These are phyloP conservation scores for Phragmatobia fuliginosa DNA, from an alignment of 2,888 invertebrate genomes.

Conservation along the genomic window DNA sequence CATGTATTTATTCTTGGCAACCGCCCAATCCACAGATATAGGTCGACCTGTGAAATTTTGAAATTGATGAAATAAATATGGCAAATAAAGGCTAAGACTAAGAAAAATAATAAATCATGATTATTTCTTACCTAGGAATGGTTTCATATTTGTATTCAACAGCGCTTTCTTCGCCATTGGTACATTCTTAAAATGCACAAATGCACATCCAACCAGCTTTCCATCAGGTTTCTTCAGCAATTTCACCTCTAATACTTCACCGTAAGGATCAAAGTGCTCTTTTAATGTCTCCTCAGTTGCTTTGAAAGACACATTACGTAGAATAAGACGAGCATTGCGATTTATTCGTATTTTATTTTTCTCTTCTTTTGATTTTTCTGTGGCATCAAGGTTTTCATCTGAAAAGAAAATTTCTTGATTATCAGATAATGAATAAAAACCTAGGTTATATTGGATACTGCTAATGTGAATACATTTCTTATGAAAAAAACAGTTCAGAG, in stretches of 20 bases:
- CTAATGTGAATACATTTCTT: neutral
- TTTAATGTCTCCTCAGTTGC: conserved; percentile 91
- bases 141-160: conserved; percentile 89
- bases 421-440: neutral
- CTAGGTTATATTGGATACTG: too few relatives aligned
- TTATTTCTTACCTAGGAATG: conserved; percentile 85
- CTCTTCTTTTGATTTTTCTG: conserved; percentile 60
- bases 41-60: conserved; percentile 81
- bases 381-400: conserved; percentile 52
- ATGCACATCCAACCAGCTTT: conserved; percentile 95
- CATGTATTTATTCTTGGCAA: conserved; percentile 93
- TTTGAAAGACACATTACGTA: conserved; percentile 92
- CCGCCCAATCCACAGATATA: conserved; percentile 95
- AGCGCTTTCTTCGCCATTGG: conserved; percentile 95
- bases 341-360: conserved; percentile 81
- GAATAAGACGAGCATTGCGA: conserved; percentile 89
- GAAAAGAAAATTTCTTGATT: conserved; percentile 25
- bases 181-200: conserved; percentile 93
- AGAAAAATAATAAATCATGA: too few relatives aligned
- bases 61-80: neutral
- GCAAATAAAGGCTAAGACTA: too few relatives aligned
- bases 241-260: conserved; percentile 91
- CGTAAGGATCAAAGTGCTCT: conserved; percentile 92
- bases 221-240: conserved; percentile 92
- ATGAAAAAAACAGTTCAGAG: neutral